These are phyloP conservation scores for Aphaenogaster floridana DNA, from an alignment of 1,140 invertebrate genomes.

Conservation along the genomic window DNA sequence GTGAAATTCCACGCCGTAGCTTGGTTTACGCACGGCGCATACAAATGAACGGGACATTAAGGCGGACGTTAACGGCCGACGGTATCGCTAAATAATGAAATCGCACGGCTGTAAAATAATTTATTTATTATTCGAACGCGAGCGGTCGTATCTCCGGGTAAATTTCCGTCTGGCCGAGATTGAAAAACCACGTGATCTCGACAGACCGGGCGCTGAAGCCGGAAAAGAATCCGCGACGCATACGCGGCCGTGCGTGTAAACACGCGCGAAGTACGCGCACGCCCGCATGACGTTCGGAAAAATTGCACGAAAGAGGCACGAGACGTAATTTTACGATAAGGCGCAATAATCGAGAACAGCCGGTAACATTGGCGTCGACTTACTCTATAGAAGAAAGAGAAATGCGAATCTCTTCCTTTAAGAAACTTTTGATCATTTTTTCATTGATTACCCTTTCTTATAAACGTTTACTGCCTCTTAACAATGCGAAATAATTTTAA, in stretches of 20 bases:
- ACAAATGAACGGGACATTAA: slow-evolving; percentile 73
- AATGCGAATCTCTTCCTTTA: neutral
- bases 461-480: neutral
- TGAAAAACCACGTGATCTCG: neutral
- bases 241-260: neutral
- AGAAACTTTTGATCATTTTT: neutral
- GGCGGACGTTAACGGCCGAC: slow-evolving; percentile 75
- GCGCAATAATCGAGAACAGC: neutral
- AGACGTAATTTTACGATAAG: slow-evolving; percentile 37
- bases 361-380: slow-evolving; percentile 3
- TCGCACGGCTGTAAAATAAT: slow-evolving; percentile 77
- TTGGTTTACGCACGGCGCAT: slow-evolving; percentile 48
- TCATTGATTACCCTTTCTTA: neutral
- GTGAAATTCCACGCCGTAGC: slow-evolving; percentile 63
- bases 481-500: neutral
- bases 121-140: slow-evolving; percentile 80
- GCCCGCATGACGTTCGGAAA: slow-evolving; percentile 7
- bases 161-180: slow-evolving; percentile 30
- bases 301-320: slow-evolving; percentile 10
- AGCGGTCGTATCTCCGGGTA: slow-evolving; percentile 23
- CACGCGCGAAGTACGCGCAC: neutral
- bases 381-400: neutral
- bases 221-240: neutral
- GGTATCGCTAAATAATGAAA: slow-evolving; percentile 81
- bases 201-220: neutral